Conservation (phyloP, 2,888 invertebrate genomes). For the Lapara coniferarum region DNA sequence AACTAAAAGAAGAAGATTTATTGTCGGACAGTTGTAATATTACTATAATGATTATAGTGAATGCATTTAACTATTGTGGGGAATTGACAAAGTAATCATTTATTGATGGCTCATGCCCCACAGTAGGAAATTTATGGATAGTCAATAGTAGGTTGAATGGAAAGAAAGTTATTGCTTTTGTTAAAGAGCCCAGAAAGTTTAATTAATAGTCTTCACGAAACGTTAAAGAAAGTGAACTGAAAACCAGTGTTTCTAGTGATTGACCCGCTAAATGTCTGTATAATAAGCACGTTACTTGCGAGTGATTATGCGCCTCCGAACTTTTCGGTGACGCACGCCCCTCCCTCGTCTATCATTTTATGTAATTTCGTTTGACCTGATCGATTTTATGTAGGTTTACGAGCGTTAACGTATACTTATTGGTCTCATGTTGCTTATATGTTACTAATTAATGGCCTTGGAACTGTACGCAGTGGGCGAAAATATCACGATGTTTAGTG, state of each 20-base stretch:
- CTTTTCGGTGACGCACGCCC: conserved; percentile 6
- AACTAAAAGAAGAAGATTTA: too few relatives aligned
- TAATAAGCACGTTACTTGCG: conserved; percentile 68
- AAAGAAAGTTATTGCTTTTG: neutral
- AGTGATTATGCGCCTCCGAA: conserved; percentile 60
- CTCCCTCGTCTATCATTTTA: conserved; percentile 13
- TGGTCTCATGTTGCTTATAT: conserved; percentile 7
- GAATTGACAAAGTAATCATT: too few relatives aligned
- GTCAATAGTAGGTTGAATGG: neutral
- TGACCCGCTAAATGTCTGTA: conserved; percentile 65
- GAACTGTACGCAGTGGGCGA: neutral
- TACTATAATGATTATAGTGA: too few relatives aligned
- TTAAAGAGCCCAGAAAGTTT: neutral
- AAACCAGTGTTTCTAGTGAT: conserved; percentile 48
- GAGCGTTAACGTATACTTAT: conserved; percentile 12
- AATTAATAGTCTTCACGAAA: neutral
- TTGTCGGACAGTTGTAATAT: too few relatives aligned
- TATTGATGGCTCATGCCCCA: too few relatives aligned
- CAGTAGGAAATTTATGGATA: too few relatives aligned
- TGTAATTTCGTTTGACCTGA: conserved; percentile 23
- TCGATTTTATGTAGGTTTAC: conserved; percentile 23
- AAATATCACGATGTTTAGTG: neutral
- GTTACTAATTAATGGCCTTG: conserved; percentile 2
- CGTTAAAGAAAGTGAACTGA: conserved; percentile 15
- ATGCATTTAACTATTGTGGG: too few relatives aligned